Base-by-base conservation (phyloP, 2,797 vertebrate genomes). In the Tolypeutes matacus region DNA sequence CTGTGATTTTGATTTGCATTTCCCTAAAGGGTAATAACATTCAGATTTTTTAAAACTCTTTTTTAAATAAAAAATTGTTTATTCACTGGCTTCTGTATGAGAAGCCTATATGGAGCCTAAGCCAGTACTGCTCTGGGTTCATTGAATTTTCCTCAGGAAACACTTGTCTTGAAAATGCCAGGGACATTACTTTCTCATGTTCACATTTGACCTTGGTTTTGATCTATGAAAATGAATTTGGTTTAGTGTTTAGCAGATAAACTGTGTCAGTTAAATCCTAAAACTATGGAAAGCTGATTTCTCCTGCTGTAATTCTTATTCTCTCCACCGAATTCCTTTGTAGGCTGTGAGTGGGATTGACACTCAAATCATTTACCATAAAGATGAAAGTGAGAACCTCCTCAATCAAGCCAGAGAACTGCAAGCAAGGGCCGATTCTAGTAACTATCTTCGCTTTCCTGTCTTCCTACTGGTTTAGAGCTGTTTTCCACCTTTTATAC, bases 311-410 rank as follows among this genome's bases (percentile, higher is more conserved):
- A 85, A 86, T 69, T 95, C 82, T 96, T 53, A 97, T 62, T 91
- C 76, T 97, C 49, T 97, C 77, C 93, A 95, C 89, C 51, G 58
- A 81, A 97, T 96, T 67, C 84, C 84, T 95, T 93, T 96, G 29
- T 58, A 99, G 99, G 99, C 99, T 91, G 97, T 98, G 72, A 96
- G 93, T 90, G 99, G 98, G 85, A 99, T 99, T 96, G 98, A 98
- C 80, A 98, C 98, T 27, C 99, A 99, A 97, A 98, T 99, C 5
- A 97, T 93, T 62, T 98, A 98, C 95, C 98, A 99, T 93, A 98
- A 98, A 85, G 98, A 97, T 21, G 98, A 98, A 98, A 99, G 99
- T 0, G 96, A 98, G 89, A 98, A 98, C 39, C 98, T 99, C 86
- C 98, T 99, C 89, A 98, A 96, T 93, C 98, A 97, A 97, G 99